Conservation (phyloP, 2,113 vertebrate species). For the Charadrius vociferus region DNA sequence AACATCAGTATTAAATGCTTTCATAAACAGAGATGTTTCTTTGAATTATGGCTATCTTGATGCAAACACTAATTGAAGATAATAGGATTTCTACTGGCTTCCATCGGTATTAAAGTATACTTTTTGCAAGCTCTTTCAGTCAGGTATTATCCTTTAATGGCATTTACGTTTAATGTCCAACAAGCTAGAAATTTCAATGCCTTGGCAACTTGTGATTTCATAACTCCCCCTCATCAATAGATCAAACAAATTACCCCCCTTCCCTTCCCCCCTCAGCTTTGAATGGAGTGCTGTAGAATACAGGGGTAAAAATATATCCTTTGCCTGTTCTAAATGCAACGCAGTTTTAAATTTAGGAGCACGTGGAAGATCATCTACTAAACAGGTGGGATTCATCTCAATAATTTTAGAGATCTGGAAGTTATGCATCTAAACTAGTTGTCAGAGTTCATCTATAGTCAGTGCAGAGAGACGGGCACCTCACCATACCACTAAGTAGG, state of each 20-base stretch:
- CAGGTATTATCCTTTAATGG: not conserved
- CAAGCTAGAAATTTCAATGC: not conserved
- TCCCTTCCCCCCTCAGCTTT: fast-evolving
- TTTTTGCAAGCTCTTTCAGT: not conserved
- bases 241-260: not conserved
- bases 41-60: not conserved
- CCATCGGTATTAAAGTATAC: not conserved
- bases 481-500: not conserved
- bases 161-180: not conserved
- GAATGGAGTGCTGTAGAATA: not conserved
- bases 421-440: too few relatives aligned
- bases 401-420: not conserved
- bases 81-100: not conserved
- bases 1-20: not conserved
- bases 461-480: not conserved
- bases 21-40: not conserved
- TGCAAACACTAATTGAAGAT: not conserved
- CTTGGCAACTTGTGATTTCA: not conserved
- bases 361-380: not conserved
- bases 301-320: not conserved
- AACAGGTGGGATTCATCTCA: not conserved
- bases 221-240: not conserved
- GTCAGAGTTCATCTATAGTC: not conserved
- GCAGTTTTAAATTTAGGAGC: not conserved
- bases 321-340: not conserved